These are phyloP conservation scores for Corythornis madagascariensis DNA, from an alignment of 2,113 vertebrate species.

Conservation along the genomic window DNA sequence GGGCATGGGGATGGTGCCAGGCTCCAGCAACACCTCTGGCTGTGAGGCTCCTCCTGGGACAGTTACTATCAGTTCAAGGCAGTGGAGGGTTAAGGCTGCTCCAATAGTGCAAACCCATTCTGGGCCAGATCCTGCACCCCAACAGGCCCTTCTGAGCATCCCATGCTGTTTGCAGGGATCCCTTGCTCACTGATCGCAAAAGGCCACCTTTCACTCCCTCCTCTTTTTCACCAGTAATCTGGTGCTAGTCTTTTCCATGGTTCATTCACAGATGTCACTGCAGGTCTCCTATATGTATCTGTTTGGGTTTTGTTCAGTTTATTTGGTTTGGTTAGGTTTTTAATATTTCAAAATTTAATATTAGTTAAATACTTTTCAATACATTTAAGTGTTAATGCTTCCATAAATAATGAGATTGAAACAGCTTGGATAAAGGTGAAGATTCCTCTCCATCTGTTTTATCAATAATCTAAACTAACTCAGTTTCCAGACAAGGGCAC, in stretches of 20 bases:
- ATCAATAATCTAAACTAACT: neutral
- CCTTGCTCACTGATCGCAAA: neutral
- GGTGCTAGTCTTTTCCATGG: neutral
- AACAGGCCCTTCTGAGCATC: neutral
- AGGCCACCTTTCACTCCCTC: neutral
- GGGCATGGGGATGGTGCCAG: neutral
- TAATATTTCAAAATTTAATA: neutral
- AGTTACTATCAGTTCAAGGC: neutral
- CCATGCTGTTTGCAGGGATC: neutral
- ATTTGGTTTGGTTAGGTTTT: neutral
- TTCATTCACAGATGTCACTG: slow-evolving; percentile 30
- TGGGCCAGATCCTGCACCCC: neutral
- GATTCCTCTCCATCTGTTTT: slow-evolving; percentile 41
- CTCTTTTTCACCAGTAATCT: neutral
- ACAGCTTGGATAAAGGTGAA: neutral
- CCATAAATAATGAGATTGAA: slow-evolving; percentile 9
- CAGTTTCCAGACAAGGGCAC: slow-evolving; percentile 23
- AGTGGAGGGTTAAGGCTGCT: neutral
- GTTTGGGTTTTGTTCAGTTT: neutral
- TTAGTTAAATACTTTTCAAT: neutral
- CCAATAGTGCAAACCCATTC: fast-evolving
- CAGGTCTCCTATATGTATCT: neutral
- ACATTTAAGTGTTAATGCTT: neutral
- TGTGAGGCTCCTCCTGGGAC: neutral
- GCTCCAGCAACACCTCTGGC: neutral